phyloP scores from a whole-genome alignment of 2,888 invertebrate genomes.

The Selenia dentaria region DNA sequence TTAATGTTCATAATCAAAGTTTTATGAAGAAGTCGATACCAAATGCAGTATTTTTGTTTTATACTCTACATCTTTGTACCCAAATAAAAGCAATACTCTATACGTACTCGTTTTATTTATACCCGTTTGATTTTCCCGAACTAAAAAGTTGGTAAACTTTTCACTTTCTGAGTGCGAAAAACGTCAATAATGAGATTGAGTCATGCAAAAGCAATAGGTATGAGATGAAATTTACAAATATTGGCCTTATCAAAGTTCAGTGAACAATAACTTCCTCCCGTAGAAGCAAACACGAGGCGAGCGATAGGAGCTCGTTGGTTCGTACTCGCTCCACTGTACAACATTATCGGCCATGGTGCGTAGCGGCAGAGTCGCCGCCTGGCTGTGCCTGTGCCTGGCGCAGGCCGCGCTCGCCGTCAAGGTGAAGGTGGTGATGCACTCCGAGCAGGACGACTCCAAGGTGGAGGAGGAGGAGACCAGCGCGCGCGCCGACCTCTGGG shows the following conservation, averaged over 20 bases:
- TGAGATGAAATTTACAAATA: constrained; percentile 21
- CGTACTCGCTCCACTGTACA: not conserved
- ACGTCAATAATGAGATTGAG: too few species aligned
- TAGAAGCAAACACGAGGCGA: constrained; percentile 1
- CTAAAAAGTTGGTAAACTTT: too few species aligned
- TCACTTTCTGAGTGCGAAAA: too few species aligned
- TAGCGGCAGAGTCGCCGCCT: constrained; percentile 40
- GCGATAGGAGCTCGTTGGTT: too few species aligned
- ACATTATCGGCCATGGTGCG: constrained; percentile 47
- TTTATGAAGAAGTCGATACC: constrained; percentile 80
- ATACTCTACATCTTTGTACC: constrained; percentile 82
- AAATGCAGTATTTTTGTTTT: constrained; percentile 84
- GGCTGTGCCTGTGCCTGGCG: constrained; percentile 38
- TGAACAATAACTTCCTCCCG: constrained; percentile 14
- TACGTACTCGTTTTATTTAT: constrained; percentile 42
- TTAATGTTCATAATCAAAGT: constrained; percentile 81
- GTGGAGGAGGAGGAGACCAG: constrained; percentile 49
- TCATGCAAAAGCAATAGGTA: not conserved
- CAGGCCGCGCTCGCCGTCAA: constrained; percentile 58
- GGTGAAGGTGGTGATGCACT: constrained; percentile 73
- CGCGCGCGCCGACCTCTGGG: constrained; percentile 50
- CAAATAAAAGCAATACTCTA: constrained; percentile 80
- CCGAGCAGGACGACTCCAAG: constrained; percentile 68
- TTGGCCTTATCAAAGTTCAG: constrained; percentile 21
- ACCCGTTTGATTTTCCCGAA: not conserved